Percentiles rank a stretch among this genome's conserved stretches.
Conservation (phyloP, 2,113 vertebrate genomes). For the Speoplatyrhinus poulsoni region DNA sequence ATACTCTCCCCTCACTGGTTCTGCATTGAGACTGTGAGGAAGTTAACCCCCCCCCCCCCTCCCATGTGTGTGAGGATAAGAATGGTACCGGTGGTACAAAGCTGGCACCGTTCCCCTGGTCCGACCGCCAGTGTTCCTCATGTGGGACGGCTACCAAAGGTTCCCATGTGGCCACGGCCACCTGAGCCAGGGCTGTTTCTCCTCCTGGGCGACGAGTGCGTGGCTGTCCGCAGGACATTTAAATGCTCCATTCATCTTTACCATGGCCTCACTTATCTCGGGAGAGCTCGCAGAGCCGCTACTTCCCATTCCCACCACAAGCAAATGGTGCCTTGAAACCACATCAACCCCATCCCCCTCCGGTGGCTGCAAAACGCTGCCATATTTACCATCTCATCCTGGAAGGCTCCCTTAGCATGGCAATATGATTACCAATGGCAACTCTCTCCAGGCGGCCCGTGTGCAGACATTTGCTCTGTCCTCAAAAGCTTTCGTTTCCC, state of each 20-base stretch:
- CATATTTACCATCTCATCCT: conserved; percentile 64
- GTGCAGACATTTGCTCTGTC: conserved; percentile 37
- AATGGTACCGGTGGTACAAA: not conserved
- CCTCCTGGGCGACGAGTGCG: conserved; percentile 40
- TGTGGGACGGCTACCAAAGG: conserved; percentile 30
- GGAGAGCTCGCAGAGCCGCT: conserved; percentile 55
- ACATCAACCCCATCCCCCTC: conserved; percentile 54
- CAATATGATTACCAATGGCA: conserved; percentile 48
- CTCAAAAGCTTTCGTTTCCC: not conserved
- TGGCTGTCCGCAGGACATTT: conserved; percentile 48
- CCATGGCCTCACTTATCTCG: conserved; percentile 69
- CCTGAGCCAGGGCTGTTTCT: conserved; percentile 21
- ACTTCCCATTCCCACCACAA: conserved; percentile 66
- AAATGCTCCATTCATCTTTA: conserved; percentile 68
- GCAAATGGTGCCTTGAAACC: conserved; percentile 60
- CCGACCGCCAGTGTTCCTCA: conserved; percentile 28
- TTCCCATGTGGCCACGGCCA: not conserved
- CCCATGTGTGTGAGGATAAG: conserved; percentile 44
- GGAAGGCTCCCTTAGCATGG: conserved; percentile 52
- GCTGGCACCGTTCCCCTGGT: conserved; percentile 43
- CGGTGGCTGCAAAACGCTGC: conserved; percentile 53
- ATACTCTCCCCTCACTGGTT: conserved; percentile 40
- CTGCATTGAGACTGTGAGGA: conserved; percentile 80
- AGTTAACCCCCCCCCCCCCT: conserved; percentile 28
- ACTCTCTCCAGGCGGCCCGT: conserved; percentile 44